These are phyloP conservation scores for Ceyx margarethae DNA, from an alignment of 2,113 vertebrate genomes.

Conservation along the genomic window DNA sequence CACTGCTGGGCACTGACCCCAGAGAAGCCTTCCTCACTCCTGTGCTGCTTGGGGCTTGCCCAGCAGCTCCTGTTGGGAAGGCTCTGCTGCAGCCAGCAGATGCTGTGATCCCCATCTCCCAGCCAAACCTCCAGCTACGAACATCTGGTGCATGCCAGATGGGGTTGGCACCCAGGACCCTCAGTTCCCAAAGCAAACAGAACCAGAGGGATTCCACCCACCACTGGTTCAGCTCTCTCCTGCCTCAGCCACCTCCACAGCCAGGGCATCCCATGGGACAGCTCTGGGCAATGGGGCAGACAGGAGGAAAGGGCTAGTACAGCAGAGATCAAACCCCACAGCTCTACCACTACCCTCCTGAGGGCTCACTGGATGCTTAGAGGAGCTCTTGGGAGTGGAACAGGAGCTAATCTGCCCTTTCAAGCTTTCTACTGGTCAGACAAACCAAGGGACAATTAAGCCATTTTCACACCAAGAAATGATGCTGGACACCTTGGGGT, in stretches of 20 bases:
- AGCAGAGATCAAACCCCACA: not conserved
- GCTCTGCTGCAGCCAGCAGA: not conserved
- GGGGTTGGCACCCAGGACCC: not conserved
- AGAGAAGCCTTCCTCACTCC: not conserved
- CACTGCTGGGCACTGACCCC: not conserved
- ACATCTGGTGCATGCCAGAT: not conserved
- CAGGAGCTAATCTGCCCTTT: not conserved
- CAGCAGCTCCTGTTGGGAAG: not conserved
- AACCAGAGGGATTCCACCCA: not conserved
- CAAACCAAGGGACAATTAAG: not conserved
- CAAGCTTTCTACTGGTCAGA: not conserved
- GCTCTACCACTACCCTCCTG: not conserved
- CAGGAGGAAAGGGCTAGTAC: not conserved
- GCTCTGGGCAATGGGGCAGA: accelerated
- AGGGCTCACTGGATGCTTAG: not conserved
- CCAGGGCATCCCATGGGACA: not conserved
- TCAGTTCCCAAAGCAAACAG: not conserved
- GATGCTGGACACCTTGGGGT: not conserved
- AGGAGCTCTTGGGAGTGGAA: not conserved
- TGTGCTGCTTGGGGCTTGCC: not conserved
- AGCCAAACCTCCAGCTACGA: not conserved
- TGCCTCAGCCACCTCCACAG: not conserved
- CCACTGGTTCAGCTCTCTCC: not conserved
- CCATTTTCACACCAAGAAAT: not conserved
- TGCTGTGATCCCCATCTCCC: not conserved